These are phyloP conservation scores for Pitangus sulphuratus DNA, from an alignment of 2,797 vertebrate genomes.

Conservation along the genomic window DNA sequence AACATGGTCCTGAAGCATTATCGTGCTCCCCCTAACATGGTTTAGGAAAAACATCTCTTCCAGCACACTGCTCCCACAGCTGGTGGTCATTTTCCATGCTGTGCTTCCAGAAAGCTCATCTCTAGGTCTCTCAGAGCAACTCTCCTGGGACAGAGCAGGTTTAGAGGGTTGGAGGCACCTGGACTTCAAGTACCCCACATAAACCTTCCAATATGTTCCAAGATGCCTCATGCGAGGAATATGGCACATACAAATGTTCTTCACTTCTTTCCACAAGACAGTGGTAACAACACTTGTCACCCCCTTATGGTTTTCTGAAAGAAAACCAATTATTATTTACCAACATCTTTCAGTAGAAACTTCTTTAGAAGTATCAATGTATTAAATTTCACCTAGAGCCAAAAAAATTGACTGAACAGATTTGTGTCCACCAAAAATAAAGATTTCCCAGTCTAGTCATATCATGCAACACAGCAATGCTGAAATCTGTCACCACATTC, in stretches of 20 bases:
- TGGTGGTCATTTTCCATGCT: background rate
- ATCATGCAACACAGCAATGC: background rate
- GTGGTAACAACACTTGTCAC: background rate
- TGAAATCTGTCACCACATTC: background rate
- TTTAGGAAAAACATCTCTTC: background rate
- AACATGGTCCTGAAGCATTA: fast-evolving
- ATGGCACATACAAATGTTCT: background rate
- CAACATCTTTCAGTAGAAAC: background rate
- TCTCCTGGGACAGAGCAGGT: background rate
- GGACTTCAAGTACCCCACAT: background rate
- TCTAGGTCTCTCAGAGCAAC: background rate
- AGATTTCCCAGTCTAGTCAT: background rate
- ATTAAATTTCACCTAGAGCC: background rate
- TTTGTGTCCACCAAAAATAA: background rate
- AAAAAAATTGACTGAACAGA: background rate
- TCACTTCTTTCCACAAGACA: background rate
- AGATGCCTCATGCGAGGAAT: background rate
- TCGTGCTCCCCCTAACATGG: fast-evolving
- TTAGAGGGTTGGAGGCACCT: background rate
- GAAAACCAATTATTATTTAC: background rate
- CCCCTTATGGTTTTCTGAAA: background rate
- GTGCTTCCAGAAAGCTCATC: background rate
- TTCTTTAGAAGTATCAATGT: background rate
- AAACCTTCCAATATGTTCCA: background rate
- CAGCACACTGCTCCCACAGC: fast-evolving